Evolutionary conservation across 2,888 invertebrate genomes (phyloP).

Genomic region (Pterobdella sp.): DNA sequence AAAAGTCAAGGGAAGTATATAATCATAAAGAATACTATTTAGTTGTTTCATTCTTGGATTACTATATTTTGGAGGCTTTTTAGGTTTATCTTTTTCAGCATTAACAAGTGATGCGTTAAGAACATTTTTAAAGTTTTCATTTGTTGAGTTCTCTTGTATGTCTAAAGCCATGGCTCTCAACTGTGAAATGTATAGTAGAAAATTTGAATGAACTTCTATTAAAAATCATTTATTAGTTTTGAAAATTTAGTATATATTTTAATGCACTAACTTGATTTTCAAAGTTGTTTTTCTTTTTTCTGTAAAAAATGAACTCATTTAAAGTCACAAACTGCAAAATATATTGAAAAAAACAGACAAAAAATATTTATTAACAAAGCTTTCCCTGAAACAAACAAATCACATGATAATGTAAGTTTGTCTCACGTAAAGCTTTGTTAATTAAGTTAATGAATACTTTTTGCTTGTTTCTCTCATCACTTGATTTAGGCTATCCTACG

Average conservation of each 20-base stretch:
- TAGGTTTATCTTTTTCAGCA: background rate
- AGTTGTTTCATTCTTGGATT: background rate
- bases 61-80: background rate
- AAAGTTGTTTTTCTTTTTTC: slow-evolving; percentile 8
- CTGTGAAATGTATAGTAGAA: no score
- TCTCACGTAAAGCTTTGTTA: no score
- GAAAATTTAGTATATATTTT: background rate
- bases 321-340: background rate
- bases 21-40: background rate
- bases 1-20: background rate
- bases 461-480: background rate
- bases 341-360: background rate
- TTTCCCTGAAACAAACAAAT: no score
- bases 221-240: background rate
- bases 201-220: no score
- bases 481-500: background rate
- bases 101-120: background rate
- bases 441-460: background rate
- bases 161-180: background rate
- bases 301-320: background rate
- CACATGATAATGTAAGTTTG: no score
- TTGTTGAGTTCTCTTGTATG: background rate
- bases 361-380: no score
- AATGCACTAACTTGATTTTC: background rate
- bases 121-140: background rate